Evolutionary conservation across 1,140 invertebrate genomes (phyloP).

Genomic region (Papilio helenus): DNA sequence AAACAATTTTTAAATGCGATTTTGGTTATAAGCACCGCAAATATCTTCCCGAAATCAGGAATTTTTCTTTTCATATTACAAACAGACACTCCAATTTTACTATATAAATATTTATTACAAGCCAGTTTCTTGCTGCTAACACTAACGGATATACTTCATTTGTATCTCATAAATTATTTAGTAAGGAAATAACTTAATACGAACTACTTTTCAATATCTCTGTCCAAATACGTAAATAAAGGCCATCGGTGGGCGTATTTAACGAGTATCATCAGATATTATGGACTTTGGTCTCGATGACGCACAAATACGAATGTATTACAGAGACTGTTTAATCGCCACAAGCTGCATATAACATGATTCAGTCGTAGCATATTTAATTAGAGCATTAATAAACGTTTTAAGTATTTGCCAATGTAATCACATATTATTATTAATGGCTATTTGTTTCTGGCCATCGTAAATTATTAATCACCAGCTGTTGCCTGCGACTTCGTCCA

Average conservation of each 20-base stretch:
- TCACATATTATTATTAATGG: too few relatives aligned
- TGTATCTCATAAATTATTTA: background rate
- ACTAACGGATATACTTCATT: background rate
- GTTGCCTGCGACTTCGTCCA: too few relatives aligned
- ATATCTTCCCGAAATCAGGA: too few relatives aligned
- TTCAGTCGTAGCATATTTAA: background rate
- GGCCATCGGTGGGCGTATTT: background rate
- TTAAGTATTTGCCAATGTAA: background rate
- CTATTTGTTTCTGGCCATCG: too few relatives aligned
- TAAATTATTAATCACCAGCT: too few relatives aligned
- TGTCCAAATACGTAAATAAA: conserved; percentile 4
- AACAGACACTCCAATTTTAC: too few relatives aligned
- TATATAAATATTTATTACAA: too few relatives aligned
- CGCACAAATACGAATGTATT: conserved; percentile 29
- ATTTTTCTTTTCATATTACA: too few relatives aligned
- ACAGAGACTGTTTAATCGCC: conserved; percentile 28
- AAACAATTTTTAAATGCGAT: too few relatives aligned
- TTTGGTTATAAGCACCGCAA: too few relatives aligned
- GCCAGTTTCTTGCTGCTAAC: too few relatives aligned
- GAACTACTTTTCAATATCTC: background rate
- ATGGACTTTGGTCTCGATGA: conserved; percentile 20
- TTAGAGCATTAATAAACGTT: background rate
- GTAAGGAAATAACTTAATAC: background rate
- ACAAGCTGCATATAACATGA: background rate
- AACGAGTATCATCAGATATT: background rate